Percentiles rank a stretch among this genome's conserved stretches.
phyloP scores from a whole-genome alignment of 1,140 invertebrate species.

The Grapholita molesta region DNA sequence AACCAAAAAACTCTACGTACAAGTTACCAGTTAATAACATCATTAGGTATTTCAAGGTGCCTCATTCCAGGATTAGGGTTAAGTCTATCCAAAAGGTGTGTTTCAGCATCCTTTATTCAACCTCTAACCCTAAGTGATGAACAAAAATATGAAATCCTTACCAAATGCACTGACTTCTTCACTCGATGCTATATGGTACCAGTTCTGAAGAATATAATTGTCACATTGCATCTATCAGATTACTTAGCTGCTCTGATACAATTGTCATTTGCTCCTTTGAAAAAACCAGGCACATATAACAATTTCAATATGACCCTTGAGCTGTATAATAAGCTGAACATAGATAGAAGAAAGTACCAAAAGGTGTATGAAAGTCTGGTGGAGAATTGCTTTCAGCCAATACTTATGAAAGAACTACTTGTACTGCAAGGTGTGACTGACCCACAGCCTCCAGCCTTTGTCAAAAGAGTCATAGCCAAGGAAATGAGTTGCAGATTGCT shows the following conservation, averaged over 20 bases:
- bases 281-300: conserved; percentile 75
- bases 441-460: conserved; percentile 81
- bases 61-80: conserved; percentile 83
- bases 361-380: conserved; percentile 77
- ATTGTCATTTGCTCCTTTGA: conserved; percentile 82
- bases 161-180: conserved; percentile 56
- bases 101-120: conserved; percentile 37
- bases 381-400: conserved; percentile 78
- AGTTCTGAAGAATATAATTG: conserved; percentile 68
- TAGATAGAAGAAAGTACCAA: conserved; percentile 78
- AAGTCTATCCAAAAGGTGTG: conserved; percentile 67
- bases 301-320: conserved; percentile 76
- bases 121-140: conserved; percentile 50
- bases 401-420: conserved; percentile 84
- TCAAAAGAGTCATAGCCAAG: conserved; percentile 80
- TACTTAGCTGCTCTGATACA: conserved; percentile 85
- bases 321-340: conserved; percentile 74
- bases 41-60: conserved; percentile 82
- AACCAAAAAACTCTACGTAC: conserved; percentile 78
- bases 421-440: conserved; percentile 80
- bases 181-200: conserved; percentile 53
- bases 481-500: conserved; percentile 80
- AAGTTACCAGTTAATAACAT: conserved; percentile 80
- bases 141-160: conserved; percentile 62
- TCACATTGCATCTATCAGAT: conserved; percentile 71